These are phyloP conservation scores for Eristalis arbustorum DNA, from an alignment of 2,888 invertebrate genomes.

Conservation along the genomic window DNA sequence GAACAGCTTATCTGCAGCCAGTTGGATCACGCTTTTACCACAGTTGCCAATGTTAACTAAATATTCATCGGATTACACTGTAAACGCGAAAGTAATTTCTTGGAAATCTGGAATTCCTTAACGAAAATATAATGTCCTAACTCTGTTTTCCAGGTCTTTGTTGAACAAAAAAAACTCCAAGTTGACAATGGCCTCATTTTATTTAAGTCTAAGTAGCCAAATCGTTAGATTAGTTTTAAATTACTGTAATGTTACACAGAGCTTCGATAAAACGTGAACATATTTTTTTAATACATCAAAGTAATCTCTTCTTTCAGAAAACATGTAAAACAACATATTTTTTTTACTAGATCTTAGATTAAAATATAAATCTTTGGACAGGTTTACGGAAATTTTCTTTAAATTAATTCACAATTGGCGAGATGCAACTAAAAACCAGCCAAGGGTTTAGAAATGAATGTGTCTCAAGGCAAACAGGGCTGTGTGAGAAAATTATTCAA, in stretches of 20 bases:
- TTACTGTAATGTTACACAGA: conserved; percentile 78
- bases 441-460: conserved; percentile 49
- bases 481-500: neutral
- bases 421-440: conserved; percentile 52
- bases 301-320: conserved; percentile 15
- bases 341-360: conserved; percentile 12
- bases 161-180: neutral
- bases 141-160: too few species aligned
- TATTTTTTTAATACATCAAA: conserved; percentile 20
- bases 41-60: too few species aligned
- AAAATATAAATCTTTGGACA: conserved; percentile 56
- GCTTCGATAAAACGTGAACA: conserved; percentile 76
- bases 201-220: conserved; percentile 17
- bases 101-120: too few species aligned
- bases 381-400: conserved; percentile 51
- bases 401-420: conserved; percentile 38
- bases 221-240: neutral
- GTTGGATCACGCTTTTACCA: too few species aligned
- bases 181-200: neutral
- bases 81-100: too few species aligned
- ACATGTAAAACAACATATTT: neutral
- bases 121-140: too few species aligned
- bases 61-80: too few species aligned
- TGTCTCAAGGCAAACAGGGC: neutral
- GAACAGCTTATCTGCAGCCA: too few species aligned